Evolutionary conservation across 2,797 vertebrate genomes (phyloP).

Genomic region (Pangasius sanitwongsei): DNA sequence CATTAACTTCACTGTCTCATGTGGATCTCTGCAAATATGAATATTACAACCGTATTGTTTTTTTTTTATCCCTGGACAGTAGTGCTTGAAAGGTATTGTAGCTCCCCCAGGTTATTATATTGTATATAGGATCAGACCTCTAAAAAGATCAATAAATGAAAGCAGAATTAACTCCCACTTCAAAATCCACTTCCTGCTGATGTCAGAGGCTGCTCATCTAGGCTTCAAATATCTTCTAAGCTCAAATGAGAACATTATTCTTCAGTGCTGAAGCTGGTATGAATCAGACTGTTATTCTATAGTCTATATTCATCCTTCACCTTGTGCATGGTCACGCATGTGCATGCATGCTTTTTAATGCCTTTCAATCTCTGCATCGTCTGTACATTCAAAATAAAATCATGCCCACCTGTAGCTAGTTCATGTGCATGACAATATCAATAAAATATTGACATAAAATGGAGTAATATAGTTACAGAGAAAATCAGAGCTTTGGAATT

Average conservation of each 20-base stretch:
- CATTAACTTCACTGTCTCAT: not conserved
- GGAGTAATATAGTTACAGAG: not conserved
- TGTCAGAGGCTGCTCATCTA: not conserved
- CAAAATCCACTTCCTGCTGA: conserved; percentile 13
- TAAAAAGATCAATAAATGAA: conserved; percentile 54
- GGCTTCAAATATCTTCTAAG: not conserved
- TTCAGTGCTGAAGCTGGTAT: not conserved
- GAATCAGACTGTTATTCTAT: not conserved
- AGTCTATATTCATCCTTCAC: not conserved
- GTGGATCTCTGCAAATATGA: not conserved
- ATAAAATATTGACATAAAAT: not conserved
- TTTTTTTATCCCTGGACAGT: conserved; percentile 29
- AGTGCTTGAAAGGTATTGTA: conserved; percentile 39
- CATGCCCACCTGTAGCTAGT: not conserved
- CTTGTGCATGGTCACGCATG: not conserved
- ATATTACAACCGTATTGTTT: conserved; percentile 46
- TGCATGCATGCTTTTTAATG: not conserved
- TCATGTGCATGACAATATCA: too few relatives aligned
- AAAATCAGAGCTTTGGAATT: not conserved
- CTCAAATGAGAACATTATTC: not conserved
- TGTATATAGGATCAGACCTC: conserved; percentile 37
- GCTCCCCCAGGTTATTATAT: conserved; percentile 40
- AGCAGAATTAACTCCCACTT: conserved; percentile 24
- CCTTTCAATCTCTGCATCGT: not conserved
- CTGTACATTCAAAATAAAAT: not conserved